Base-by-base conservation (phyloP, 2,797 vertebrate genomes). In the Anguilla megastoma region DNA sequence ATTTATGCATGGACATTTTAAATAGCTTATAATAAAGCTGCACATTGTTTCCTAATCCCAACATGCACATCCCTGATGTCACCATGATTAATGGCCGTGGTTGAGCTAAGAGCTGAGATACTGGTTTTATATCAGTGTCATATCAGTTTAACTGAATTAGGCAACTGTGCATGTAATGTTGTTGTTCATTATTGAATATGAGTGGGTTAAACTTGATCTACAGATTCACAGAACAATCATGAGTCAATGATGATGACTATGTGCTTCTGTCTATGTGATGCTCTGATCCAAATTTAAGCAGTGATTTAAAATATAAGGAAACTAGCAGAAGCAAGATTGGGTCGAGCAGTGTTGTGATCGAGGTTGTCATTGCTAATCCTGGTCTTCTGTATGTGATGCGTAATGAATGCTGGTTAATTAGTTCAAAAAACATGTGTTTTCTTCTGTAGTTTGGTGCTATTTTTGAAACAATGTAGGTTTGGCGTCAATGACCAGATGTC, bases 21-120 rank as follows among this genome's bases (percentile, higher is more conserved):
- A 41, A 52, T 86, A 83, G 8, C n/a, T 56, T 60, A 27, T 86
- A 88, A 63, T 18, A 66, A 82, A 52, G 9, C 56, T 58, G 54
- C 36, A 52, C 56, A 86, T 80, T 79, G 74, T 85, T 60, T 88
- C 4, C 69, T 82, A 45, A 82, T 88, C 58, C 48, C 9, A 83
- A 30, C 14, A 86, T 36, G 30, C 85, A 84, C 52, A 30, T 66
- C 27, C 33, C 74, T 69, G 45, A 86, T 56, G 74, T 41, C 79
- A 56, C 30, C n/a, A 24, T 45, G 50, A 86, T 24, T n/a, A 69
- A 84, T 66, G 54, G 76, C 84, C 80, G 71, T 79, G 6, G 54
- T 79, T 69, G 36, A 58, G 86, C n/a, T 58, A 60, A 86, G 48
- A 86, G 48, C 21, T 60, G 36, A 16, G 63, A 60, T 80, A 66